phyloP scores from a whole-genome alignment of 2,113 vertebrate genomes.

The Elephas maximus region DNA sequence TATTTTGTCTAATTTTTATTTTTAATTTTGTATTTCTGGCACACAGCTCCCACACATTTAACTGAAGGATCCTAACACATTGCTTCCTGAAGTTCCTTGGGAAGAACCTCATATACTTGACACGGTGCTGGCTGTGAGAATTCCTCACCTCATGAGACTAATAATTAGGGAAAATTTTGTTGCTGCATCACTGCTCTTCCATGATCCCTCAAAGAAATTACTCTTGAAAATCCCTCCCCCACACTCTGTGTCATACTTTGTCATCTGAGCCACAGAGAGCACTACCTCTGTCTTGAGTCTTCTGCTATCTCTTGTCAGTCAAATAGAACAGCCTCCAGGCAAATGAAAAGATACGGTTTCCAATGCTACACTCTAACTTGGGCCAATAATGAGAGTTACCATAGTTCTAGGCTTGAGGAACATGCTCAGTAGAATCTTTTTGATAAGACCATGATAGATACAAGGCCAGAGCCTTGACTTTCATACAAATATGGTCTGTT shows the following conservation, averaged over 20 bases:
- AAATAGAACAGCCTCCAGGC: not conserved
- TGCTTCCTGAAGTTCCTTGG: not conserved
- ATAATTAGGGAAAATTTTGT: not conserved
- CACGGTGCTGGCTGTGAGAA: rapidly evolving
- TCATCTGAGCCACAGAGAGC: not conserved
- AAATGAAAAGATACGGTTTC: not conserved
- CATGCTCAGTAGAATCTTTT: not conserved
- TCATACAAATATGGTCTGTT: not conserved
- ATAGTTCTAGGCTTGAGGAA: not conserved
- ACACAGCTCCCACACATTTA: rapidly evolving
- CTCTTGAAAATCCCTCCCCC: not conserved
- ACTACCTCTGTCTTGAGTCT: not conserved
- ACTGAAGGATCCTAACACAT: not conserved
- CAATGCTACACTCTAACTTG: not conserved
- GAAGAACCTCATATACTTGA: not conserved
- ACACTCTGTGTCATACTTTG: not conserved
- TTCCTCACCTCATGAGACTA: not conserved
- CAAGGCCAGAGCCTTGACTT: not conserved
- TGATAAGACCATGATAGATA: not conserved
- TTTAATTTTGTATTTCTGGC: not conserved
- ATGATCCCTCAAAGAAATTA: not conserved
- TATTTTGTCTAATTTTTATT: not conserved
- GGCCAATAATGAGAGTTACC: not conserved
- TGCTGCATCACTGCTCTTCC: not conserved
- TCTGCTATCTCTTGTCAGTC: not conserved